Evolutionary conservation across 2,888 invertebrate species (phyloP).

Genomic region (Eupeodes luniger): DNA sequence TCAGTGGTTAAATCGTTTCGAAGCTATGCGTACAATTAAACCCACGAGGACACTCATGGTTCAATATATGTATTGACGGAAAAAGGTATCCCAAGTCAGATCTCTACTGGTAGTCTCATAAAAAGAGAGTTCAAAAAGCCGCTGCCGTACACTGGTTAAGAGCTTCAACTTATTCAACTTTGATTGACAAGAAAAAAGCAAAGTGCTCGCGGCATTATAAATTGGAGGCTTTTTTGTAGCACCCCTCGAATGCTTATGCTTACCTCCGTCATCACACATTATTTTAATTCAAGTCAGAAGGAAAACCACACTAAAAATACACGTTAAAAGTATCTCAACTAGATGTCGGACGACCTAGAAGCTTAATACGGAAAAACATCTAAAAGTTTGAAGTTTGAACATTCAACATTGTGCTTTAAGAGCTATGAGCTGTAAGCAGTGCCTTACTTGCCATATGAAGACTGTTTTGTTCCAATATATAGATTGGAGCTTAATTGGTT

Average conservation of each 20-base stretch:
- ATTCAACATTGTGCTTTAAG: no score
- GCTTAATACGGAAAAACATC: conserved; percentile 15
- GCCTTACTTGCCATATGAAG: neutral
- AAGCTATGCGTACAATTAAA: conserved; percentile 6
- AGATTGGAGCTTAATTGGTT: conserved; percentile 21
- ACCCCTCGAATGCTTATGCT: neutral
- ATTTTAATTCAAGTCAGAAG: conserved; percentile 5
- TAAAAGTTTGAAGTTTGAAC: neutral
- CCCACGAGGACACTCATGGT: conserved; percentile 28
- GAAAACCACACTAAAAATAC: neutral
- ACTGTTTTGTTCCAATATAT: neutral
- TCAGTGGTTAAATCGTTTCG: neutral
- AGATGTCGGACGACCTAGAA: conserved; percentile 31
- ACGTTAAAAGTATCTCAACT: conserved; percentile 27
- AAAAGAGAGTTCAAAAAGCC: conserved; percentile 39
- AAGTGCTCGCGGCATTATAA: conserved; percentile 11
- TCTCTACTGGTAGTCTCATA: neutral
- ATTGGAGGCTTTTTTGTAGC: neutral
- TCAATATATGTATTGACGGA: conserved; percentile 5
- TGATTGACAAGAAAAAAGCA: conserved; percentile 46
- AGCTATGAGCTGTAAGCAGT: neutral
- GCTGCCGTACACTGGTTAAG: neutral
- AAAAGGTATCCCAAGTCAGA: neutral
- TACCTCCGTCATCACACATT: conserved; percentile 24
- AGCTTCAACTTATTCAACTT: neutral